Base-by-base conservation (phyloP, 2,113 vertebrate species). In the Chrysemys picta region DNA sequence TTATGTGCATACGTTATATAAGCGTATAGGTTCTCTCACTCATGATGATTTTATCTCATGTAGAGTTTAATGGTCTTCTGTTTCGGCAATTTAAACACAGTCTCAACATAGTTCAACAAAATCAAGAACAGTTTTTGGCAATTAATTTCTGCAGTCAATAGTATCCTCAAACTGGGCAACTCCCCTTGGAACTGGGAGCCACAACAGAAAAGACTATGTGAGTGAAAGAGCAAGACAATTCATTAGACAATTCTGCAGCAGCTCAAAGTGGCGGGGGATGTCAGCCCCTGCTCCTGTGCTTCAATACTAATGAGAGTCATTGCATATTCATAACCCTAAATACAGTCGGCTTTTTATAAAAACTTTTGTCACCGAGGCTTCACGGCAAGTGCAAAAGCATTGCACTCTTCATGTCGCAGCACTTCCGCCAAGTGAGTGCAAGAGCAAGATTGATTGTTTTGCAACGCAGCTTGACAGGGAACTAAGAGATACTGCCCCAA, bases 401-500 rank as follows among this genome's bases (percentile, higher is more conserved):
- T 65, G 94, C 97, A 89, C 93, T 97, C 94, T 98, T 97, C 93
- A 50, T 98, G 98, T 98, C 96, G 87, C 96, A 97, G 97, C 98
- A 97, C 98, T 98, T 99, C 98, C 97, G 96, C 98, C 98, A 98
- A 98, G 97, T 96, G 95, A 96, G 96, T 22, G 59, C 95, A 85
- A 97, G 98, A 98, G 97, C 98, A 98, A 99, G 99, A 99, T 99
- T 98, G 99, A 99, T 99, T 99, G 99, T 99, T 99, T 99, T 98
- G 98, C 99, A 98, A 98, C 78, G 35, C 97, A 98, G 98, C 97
- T 98, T 99, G 99, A 99, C 98, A 99, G 98, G 97, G 98, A 99
- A 98, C 99, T 98, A 98, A 99, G 98, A 99, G 98, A 98, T 98
- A 98, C 96, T 98, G 98, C 99, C 99, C 99, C 98, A 97, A 98